These are phyloP conservation scores for Acridotheres tristis DNA, from an alignment of 2,797 vertebrate genomes.

Conservation along the genomic window DNA sequence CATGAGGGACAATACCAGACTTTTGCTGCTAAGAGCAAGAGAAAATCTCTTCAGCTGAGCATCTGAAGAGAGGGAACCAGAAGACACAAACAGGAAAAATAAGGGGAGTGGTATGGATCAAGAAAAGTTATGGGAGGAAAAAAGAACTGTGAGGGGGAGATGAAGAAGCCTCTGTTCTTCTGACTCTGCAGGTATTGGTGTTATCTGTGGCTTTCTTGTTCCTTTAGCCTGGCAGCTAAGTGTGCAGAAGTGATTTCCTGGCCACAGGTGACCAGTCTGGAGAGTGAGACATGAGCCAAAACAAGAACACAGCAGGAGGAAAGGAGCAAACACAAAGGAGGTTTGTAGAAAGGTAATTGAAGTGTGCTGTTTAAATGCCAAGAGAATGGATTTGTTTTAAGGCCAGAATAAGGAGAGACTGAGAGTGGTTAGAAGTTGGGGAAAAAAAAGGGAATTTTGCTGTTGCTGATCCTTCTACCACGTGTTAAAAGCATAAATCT, in stretches of 20 bases:
- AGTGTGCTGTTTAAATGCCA: not conserved
- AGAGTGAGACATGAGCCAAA: not conserved
- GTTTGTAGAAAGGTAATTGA: not conserved
- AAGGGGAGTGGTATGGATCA: not conserved
- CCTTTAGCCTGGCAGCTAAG: not conserved
- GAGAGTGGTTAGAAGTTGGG: not conserved
- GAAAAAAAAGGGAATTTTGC: not conserved
- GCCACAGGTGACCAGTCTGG: not conserved
- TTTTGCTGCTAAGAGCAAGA: not conserved
- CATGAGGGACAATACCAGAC: not conserved
- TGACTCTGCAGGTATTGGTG: not conserved
- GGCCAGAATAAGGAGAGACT: not conserved
- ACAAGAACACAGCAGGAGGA: not conserved
- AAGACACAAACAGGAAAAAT: not conserved
- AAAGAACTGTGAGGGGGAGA: not conserved
- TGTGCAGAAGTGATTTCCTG: not conserved
- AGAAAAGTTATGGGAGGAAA: not conserved
- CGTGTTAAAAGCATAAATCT: not conserved
- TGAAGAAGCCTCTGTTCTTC: not conserved
- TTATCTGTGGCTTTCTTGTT: not conserved
- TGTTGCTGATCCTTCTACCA: not conserved
- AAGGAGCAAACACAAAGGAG: not conserved
- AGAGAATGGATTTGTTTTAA: not conserved
- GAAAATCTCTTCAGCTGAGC: not conserved
- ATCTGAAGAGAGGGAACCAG: not conserved